Evolutionary conservation across 2,888 invertebrate genomes (phyloP), one percentile per base, ranked within the genome.

Genomic region (Caenorhabditis panamensis): DNA sequence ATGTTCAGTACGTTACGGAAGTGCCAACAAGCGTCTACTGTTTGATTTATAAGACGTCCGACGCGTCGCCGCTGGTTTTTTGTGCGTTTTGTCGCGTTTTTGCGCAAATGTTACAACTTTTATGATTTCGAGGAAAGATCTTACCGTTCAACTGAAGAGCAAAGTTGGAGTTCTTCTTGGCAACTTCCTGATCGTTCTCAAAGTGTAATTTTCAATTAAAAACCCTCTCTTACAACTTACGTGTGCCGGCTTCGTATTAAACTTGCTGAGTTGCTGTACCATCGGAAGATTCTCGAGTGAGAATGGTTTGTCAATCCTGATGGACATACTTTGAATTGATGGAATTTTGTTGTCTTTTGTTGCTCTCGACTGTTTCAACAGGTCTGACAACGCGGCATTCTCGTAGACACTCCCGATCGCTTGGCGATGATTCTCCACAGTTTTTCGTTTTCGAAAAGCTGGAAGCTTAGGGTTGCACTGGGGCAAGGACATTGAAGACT

Each of bases 281-380:
- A 64, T 64, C 31, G 73, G 73, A 24, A 73, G 64, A 66, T 73
- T 73, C 58, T 73, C 64, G 37, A 73, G 64, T 37, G 73, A 64
- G 47, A 73, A 73, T 22, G 73, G 73, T 59, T 73, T 64, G 24
- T 73, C 73, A 58, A 51, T 58, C 41, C 28, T 37, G 31, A 16
- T 28, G 20, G 54, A 54, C 31, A 31, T 31, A 6, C 5, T 11
- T 59, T 59, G 26, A 26, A 63, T 62, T 28, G 71, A 9, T 62
- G 41, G 16, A 16, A 16, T 71, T 71, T 62, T 71, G 61, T 71
- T 71, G 54, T 63, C 26, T 28, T 26, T 31, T n/a, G 51, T 28
- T 24, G 2, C 44, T 37, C 31, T 61, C 26, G 41, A 37, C 20
- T 31, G 31, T 47, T 56, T 63, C 22, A 49, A 16, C 18, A 47